Evolutionary conservation across 2,888 invertebrate species (phyloP).

Genomic region (Gymnocheta viridis): DNA sequence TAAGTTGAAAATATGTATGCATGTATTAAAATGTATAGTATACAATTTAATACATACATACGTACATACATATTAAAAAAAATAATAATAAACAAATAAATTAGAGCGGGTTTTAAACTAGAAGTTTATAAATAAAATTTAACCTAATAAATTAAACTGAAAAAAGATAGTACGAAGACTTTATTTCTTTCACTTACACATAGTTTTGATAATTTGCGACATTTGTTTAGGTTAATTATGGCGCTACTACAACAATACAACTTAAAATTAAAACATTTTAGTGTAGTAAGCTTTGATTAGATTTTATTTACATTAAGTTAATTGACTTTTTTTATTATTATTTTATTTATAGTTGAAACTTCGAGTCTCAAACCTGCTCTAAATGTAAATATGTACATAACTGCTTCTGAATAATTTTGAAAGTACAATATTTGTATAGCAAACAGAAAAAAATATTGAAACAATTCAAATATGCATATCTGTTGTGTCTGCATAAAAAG

Average conservation of each 20-base stretch:
- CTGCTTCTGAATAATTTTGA: conserved; percentile 24
- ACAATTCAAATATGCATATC: background rate
- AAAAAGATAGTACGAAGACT: too few species aligned
- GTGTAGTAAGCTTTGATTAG: too few species aligned
- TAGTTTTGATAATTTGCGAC: too few species aligned
- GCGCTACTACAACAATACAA: too few species aligned
- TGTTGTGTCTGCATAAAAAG: conserved; percentile 9
- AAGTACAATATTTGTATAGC: conserved; percentile 38
- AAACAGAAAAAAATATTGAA: background rate
- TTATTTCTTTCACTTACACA: too few species aligned
- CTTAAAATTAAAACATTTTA: too few species aligned
- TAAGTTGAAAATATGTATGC: background rate
- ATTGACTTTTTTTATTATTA: background rate
- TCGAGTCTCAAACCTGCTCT: background rate
- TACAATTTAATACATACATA: background rate
- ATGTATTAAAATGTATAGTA: background rate
- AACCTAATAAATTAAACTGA: too few species aligned
- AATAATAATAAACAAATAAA: conserved; percentile 6
- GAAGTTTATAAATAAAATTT: background rate
- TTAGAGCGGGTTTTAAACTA: background rate
- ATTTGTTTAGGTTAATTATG: too few species aligned
- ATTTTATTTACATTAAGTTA: too few species aligned
- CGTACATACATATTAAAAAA: background rate
- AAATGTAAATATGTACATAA: conserved; percentile 15
- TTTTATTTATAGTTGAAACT: background rate